A percentile compares a stretch with the other conserved stretches of the same genome.
Conservation (phyloP, 2,888 invertebrate genomes). For the Ophraella communa region DNA sequence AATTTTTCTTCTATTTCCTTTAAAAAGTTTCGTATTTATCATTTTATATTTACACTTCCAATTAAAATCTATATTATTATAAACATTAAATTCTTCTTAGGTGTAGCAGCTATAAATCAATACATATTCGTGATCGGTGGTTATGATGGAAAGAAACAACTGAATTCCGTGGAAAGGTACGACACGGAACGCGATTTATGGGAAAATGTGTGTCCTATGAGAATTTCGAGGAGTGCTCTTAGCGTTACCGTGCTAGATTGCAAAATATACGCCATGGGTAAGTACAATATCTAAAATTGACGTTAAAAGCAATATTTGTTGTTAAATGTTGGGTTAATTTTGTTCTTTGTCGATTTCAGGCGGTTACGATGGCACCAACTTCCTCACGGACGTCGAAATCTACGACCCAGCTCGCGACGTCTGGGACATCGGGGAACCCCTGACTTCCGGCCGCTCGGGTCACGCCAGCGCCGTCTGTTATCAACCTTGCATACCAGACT, state of each 20-base stretch:
- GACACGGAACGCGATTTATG: conserved; percentile 83
- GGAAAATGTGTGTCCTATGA: conserved; percentile 79
- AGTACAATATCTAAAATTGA: too few relatives aligned
- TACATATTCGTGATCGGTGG: conserved; percentile 94
- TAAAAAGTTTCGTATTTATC: too few relatives aligned
- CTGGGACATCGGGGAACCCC: conserved; percentile 79
- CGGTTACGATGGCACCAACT: conserved; percentile 87
- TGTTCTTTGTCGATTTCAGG: conserved; percentile 63
- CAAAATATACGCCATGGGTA: conserved; percentile 89
- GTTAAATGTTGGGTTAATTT: too few relatives aligned
- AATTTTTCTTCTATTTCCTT: too few relatives aligned
- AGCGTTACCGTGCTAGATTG: conserved; percentile 86
- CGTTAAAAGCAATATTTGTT: too few relatives aligned
- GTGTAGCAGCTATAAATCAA: conserved; percentile 84
- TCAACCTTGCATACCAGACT: conserved; percentile 68
- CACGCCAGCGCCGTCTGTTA: conserved; percentile 92
- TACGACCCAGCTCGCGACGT: conserved; percentile 79
- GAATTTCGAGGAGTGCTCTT: conserved; percentile 84
- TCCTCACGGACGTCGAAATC: conserved; percentile 86
- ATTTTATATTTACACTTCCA: too few relatives aligned
- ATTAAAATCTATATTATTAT: too few relatives aligned
- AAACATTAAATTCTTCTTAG: too few relatives aligned
- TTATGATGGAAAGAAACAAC: conserved; percentile 85
- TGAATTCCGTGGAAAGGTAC: conserved; percentile 85
- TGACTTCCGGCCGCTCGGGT: conserved; percentile 87